These are phyloP conservation scores for Cliona cf. orientalis DNA, from an alignment of 37 sponge, comb jelly and placozoan genomes.

Conservation along the genomic window DNA sequence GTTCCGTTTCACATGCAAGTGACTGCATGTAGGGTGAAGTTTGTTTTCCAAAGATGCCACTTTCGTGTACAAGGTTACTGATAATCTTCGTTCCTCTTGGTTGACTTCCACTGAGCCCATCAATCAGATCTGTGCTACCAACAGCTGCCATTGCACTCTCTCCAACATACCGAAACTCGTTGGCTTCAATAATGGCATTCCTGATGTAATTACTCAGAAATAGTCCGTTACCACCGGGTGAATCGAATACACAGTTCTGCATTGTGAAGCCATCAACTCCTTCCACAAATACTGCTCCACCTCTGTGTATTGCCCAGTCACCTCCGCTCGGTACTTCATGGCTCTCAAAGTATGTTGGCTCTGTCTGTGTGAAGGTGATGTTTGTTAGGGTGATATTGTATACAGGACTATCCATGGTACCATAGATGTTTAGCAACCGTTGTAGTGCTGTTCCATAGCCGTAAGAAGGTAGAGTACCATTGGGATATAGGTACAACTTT, in stretches of 20 bases:
- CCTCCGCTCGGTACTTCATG: constrained; percentile 54
- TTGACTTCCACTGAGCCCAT: constrained; percentile 48
- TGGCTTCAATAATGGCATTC: constrained; percentile 24
- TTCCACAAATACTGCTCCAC: constrained; percentile 44
- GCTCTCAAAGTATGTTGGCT: constrained; percentile 26
- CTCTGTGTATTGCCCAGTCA: constrained; percentile 36
- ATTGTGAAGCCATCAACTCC: constrained; percentile 25
- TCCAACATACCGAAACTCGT: constrained; percentile 39
- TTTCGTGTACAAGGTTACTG: constrained; percentile 57
- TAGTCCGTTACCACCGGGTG: constrained; percentile 55
- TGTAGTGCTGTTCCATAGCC: constrained; percentile 24
- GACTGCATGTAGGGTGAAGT: constrained; percentile 48
- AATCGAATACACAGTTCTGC: constrained; percentile 22
- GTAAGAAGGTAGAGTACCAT: constrained; percentile 3
- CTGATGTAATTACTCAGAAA: constrained; percentile 38
- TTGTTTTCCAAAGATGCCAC: constrained; percentile 63
- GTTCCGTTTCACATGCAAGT: constrained; percentile 25
- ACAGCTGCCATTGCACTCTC: constrained; percentile 60
- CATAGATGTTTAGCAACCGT: constrained; percentile 7
- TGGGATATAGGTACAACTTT: constrained; percentile 37
- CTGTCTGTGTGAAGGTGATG: constrained; percentile 38
- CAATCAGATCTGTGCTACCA: constrained; percentile 38
- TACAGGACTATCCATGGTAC: constrained; percentile 25
- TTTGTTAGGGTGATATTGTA: constrained; percentile 7
- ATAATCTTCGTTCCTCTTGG: constrained; percentile 44